A percentile compares a stretch with the other conserved stretches of the same genome.
Evolutionary conservation across 1,140 invertebrate species (phyloP).

Genomic region (Steinernema khuongi): DNA sequence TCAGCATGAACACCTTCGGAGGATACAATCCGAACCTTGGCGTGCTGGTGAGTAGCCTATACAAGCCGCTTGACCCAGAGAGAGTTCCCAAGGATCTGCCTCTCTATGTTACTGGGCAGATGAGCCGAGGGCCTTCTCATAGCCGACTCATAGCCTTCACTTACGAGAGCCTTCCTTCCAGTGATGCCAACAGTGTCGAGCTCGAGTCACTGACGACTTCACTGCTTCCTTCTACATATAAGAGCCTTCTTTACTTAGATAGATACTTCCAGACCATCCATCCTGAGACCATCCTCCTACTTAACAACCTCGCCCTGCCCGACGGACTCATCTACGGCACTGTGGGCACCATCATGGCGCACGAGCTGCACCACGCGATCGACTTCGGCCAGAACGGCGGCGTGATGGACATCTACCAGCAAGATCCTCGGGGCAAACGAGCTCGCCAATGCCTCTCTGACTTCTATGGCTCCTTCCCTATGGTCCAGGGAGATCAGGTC

Average conservation of each 20-base stretch:
- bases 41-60: too few species aligned
- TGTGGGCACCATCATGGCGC: not conserved
- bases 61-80: too few species aligned
- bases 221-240: not conserved
- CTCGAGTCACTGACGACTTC: not conserved
- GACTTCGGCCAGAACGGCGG: not conserved
- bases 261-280: not conserved
- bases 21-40: too few species aligned
- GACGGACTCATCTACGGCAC: not conserved
- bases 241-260: too few species aligned
- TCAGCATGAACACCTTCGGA: too few species aligned
- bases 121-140: too few species aligned
- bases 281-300: not conserved
- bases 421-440: not conserved
- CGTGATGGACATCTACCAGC: not conserved
- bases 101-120: too few species aligned
- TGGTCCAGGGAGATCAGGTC: not conserved
- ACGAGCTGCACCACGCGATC: not conserved
- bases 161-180: too few species aligned
- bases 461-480: not conserved
- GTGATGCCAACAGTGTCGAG: too few species aligned
- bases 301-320: not conserved
- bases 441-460: not conserved
- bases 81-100: too few species aligned
- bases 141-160: too few species aligned